phyloP scores from a whole-genome alignment of 1,140 invertebrate species.

The Forficula auricularia region DNA sequence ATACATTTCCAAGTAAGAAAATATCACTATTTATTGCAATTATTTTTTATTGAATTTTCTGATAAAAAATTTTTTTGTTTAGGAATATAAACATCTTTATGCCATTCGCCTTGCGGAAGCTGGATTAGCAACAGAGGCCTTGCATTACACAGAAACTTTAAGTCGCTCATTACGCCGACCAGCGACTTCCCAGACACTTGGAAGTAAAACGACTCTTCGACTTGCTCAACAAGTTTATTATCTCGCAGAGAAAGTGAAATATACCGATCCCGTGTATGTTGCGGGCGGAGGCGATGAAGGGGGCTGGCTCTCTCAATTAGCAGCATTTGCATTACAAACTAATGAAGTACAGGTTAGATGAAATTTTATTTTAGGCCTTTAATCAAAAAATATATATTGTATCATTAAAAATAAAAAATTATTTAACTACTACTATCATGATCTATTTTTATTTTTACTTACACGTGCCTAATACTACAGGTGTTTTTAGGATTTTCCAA shows the following conservation, averaged over 20 bases:
- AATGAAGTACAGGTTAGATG: neutral
- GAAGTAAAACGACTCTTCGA: neutral
- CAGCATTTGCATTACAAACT: neutral
- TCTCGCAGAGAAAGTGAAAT: conserved; percentile 56
- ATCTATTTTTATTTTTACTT: too few relatives aligned
- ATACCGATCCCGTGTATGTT: conserved; percentile 51
- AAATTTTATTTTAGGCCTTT: too few relatives aligned
- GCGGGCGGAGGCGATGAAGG: conserved; percentile 18
- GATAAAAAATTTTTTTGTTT: conserved; percentile 15
- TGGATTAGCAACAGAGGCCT: conserved; percentile 55
- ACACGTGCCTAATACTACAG: too few relatives aligned
- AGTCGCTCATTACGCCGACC: conserved; percentile 33
- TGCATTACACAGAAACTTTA: conserved; percentile 68
- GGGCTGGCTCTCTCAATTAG: conserved; percentile 3
- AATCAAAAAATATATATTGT: too few relatives aligned
- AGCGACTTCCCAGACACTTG: too few relatives aligned
- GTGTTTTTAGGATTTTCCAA: too few relatives aligned
- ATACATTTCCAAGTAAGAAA: conserved; percentile 46
- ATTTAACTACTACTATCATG: neutral
- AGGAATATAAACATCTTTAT: conserved; percentile 45
- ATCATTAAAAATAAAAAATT: too few relatives aligned
- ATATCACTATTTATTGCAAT: neutral
- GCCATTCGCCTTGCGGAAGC: conserved; percentile 59
- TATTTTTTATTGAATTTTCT: neutral
- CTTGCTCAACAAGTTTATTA: conserved; percentile 34